Base-by-base conservation (phyloP, 2,888 invertebrate species). In the Eurois occulta region DNA sequence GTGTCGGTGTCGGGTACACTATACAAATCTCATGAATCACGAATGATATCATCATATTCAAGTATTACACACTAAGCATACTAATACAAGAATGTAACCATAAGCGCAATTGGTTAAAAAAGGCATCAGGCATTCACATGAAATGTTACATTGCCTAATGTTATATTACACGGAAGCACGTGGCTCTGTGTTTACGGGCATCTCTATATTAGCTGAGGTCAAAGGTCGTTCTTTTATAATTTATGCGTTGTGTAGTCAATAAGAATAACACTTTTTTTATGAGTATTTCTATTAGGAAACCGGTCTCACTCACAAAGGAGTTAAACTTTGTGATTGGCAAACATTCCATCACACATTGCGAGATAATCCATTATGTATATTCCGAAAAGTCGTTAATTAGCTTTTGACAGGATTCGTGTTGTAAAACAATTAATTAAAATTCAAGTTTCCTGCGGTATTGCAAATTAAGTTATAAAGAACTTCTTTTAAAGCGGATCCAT, bases 21-120 rank as follows among this genome's bases (percentile, higher is more conserved):
- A 78, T 80, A 91, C 85, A 85, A 89, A 90, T 88, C 84, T 90
- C 83, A 91, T 94, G 94, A 94, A 91, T 94, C 93, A 94, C 87
- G 48, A 2, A 48, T 87, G 94, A 95, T 92, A 91, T 95, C 95
- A 95, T 91, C 90, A 85, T 80, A 84, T 80, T 87, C 80, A 87
- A 89, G 83, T 87, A 84, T 80, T 86, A 87, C 86, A 83, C 83
- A 86, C 67, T 84, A 78, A 83, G 81, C 80, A 86, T 85, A 86
- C 81, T 86, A 87, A 90, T 86, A 86, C 75, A 84, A 81, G 68
- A 86, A 86, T 75, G 71, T 80, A 68, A 78, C 77, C 74, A 65
- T 75, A 72, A 66, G 46, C 72, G 58, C 67, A 83, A 82, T 80
- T 76, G 79, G 64, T 65, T 35, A 79, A 81, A 80, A 85, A 66